phyloP scores from a whole-genome alignment of 2,113 vertebrate genomes.

The Piprites chloris region DNA sequence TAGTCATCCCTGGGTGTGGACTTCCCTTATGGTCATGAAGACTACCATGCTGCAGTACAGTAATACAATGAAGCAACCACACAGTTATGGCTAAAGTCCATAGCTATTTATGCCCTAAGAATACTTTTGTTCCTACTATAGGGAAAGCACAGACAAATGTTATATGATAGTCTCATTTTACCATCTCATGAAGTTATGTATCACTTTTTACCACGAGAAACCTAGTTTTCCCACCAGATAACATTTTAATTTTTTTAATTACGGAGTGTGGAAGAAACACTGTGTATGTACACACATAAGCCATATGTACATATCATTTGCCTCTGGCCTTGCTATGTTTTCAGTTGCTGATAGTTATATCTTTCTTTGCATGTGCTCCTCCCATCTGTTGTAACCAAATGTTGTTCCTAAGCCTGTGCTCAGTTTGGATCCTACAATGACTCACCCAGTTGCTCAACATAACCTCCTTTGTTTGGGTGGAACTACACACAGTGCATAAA shows the following conservation, averaged over 20 bases:
- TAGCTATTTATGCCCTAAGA: not conserved
- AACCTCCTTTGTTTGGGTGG: slow-evolving; percentile 37
- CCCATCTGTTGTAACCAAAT: slow-evolving; percentile 23
- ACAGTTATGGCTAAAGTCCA: not conserved
- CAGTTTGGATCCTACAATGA: not conserved
- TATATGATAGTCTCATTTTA: not conserved
- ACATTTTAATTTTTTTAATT: not conserved
- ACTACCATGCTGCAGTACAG: not conserved
- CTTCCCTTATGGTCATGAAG: not conserved
- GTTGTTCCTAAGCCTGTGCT: not conserved
- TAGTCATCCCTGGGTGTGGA: not conserved
- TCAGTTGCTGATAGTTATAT: not conserved
- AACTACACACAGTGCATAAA: not conserved
- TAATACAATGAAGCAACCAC: not conserved
- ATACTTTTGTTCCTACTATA: not conserved
- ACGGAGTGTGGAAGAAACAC: not conserved
- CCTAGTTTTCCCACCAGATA: not conserved
- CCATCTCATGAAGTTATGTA: not conserved
- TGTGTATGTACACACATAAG: not conserved
- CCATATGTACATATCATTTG: not conserved
- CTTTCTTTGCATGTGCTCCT: slow-evolving; percentile 35
- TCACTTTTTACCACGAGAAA: not conserved
- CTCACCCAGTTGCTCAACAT: slow-evolving; percentile 31
- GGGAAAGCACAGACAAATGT: not conserved
- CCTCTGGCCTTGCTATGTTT: not conserved